These are phyloP conservation scores for Lepus americanus DNA, from an alignment of 2,113 vertebrate species.

Conservation along the genomic window DNA sequence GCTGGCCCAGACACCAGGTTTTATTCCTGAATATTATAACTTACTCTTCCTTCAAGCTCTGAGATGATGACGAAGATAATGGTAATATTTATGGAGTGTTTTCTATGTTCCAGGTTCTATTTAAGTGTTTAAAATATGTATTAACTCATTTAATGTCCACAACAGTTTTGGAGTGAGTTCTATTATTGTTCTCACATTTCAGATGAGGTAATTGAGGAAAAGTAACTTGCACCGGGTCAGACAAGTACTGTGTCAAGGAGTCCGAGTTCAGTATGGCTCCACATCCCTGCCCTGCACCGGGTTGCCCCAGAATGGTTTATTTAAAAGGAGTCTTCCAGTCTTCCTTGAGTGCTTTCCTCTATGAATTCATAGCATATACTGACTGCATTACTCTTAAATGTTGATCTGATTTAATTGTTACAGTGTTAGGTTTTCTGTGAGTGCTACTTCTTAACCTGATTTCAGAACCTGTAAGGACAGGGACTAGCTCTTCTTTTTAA, in stretches of 20 bases:
- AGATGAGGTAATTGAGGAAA: not conserved
- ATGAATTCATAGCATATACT: not conserved
- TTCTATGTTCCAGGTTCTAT: not conserved
- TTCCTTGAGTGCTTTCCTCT: not conserved
- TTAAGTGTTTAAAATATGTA: not conserved
- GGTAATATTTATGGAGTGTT: not conserved
- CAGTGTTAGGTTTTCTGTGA: not conserved
- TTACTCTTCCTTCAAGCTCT: not conserved
- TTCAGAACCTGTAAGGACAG: not conserved
- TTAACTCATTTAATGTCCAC: not conserved
- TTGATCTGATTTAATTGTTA: not conserved
- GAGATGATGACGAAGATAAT: not conserved
- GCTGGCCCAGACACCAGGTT: not conserved
- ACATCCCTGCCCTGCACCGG: not conserved
- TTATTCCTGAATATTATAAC: conserved; percentile 2
- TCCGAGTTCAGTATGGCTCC: not conserved
- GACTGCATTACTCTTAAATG: not conserved
- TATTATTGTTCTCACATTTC: not conserved
- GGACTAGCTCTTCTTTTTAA: not conserved
- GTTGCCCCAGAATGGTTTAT: not conserved
- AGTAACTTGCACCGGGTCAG: not conserved
- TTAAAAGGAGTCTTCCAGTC: not conserved
- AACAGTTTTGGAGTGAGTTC: not conserved
- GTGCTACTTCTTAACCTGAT: not conserved
- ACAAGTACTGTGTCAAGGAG: not conserved